Evolutionary conservation across 2,797 vertebrate genomes (phyloP), one percentile per base, ranked within the genome.

Genomic region (Lemur catta): DNA sequence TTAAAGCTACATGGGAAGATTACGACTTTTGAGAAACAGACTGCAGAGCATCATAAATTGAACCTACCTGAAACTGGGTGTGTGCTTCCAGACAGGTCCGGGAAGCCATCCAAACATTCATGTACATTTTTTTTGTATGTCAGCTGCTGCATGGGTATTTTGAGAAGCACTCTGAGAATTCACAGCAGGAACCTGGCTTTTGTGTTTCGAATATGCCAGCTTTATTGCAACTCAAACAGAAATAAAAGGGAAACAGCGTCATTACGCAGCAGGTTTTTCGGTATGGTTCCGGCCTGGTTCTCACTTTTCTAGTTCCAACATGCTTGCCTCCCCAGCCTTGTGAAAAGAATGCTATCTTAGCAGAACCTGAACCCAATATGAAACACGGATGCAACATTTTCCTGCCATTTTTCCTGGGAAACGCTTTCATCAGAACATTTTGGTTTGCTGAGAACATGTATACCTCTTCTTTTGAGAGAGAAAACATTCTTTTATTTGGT

Each of bases 111-210:
- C 75, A 67, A 92, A 61, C 57, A 38, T 63, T 75, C 33, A 6
- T 33, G 74, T 38, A 17, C 61, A 24, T n/a, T 59, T 38, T 59
- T 46, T 33, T 43, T n/a, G 20, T 41, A 43, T 52, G 55, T 72
- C 81, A 92, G 69, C 69, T 91, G 82, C 65, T 91, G 52, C 67
- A 50, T 35, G 26, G 35, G 75, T 96, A 93, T 96, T 97, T 96
- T 86, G 48, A 95, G 95, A 96, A 93, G 57, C 92, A 61, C 48
- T 63, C 72, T 91, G 74, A 59, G 79, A 91, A 95, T 18, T 76
- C 91, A 88, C 85, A 93, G 81, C 91, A 79, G 94, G 96, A 89
- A 96, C 50, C 50, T 89, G 59, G 80, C 89, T 96, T 95, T 96
- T 92, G 78, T 91, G 74, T 91, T 90, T 93, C 50, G 11, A 65